Evolutionary conservation across 1,140 invertebrate genomes (phyloP).

Genomic region (Callitettix versicolor): DNA sequence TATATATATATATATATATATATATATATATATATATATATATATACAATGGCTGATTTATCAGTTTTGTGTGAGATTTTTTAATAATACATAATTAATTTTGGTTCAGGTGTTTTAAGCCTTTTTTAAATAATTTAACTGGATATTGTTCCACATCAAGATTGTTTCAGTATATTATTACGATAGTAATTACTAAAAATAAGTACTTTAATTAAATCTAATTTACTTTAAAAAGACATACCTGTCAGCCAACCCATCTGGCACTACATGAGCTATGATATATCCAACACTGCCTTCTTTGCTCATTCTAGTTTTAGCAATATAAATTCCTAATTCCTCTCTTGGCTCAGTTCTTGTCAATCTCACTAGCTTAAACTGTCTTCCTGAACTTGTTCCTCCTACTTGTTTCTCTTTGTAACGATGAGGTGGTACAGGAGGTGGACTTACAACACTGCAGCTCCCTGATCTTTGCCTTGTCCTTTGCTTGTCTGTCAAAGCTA

Average conservation of each 20-base stretch:
- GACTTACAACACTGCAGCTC: not conserved
- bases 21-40: no score
- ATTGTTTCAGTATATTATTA: no score
- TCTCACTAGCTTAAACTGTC: slow-evolving; percentile 47
- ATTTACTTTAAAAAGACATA: slow-evolving; percentile 33
- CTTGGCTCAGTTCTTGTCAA: slow-evolving; percentile 50
- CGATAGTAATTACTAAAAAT: no score
- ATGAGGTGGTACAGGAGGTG: slow-evolving; percentile 17
- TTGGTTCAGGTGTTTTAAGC: no score
- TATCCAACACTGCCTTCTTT: slow-evolving; percentile 53
- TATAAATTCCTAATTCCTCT: slow-evolving; percentile 73
- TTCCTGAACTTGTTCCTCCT: not conserved
- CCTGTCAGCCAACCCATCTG: slow-evolving; percentile 65
- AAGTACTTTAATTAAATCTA: no score
- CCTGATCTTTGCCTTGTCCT: slow-evolving; percentile 13
- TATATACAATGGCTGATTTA: no score
- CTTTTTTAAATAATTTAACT: no score
- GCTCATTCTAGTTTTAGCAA: slow-evolving; percentile 59
- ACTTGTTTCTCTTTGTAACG: not conserved
- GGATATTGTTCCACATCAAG: no score
- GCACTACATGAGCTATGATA: slow-evolving; percentile 71
- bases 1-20: no score
- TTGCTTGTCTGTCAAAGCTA: slow-evolving; percentile 11
- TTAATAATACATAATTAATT: no score
- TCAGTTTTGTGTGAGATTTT: no score